Conservation (phyloP, 2,888 invertebrate genomes). For the Brenthis ino region DNA sequence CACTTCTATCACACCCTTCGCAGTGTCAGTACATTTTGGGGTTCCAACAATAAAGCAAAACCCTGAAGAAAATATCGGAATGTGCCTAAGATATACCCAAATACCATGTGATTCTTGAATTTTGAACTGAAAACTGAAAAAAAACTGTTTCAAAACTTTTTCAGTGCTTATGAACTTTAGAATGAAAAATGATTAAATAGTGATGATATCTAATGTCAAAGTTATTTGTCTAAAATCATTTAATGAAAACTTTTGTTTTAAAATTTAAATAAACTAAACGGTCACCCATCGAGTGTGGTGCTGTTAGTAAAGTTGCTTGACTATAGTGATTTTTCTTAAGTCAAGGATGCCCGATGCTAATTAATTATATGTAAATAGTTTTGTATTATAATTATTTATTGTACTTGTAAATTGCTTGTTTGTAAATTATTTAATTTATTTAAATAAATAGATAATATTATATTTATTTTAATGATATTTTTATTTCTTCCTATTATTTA, state of each 20-base stretch:
- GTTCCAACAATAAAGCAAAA: slow-evolving; percentile 84
- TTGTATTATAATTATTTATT: slow-evolving; percentile 13
- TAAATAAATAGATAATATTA: not conserved
- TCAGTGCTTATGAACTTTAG: not conserved
- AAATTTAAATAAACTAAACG: too few relatives aligned
- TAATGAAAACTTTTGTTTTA: too few relatives aligned
- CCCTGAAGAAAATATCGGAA: slow-evolving; percentile 91
- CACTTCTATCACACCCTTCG: slow-evolving; percentile 89
- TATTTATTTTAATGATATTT: not conserved
- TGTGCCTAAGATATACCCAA: slow-evolving; percentile 89
- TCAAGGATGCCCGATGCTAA: too few relatives aligned
- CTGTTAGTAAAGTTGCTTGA: too few relatives aligned
- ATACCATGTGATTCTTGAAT: slow-evolving; percentile 80
- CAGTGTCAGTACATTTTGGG: slow-evolving; percentile 90
- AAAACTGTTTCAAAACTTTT: too few relatives aligned
- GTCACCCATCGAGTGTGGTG: too few relatives aligned
- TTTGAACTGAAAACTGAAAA: not conserved
- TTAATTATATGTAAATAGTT: slow-evolving; percentile 1
- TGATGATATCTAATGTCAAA: too few relatives aligned
- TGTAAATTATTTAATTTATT: slow-evolving; percentile 1
- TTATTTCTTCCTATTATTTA: too few relatives aligned
- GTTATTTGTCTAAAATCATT: too few relatives aligned
- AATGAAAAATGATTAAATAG: too few relatives aligned
- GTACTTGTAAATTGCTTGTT: not conserved
- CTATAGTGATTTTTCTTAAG: too few relatives aligned